These are phyloP conservation scores for Drosophila gunungcola DNA, from an alignment of 1,140 invertebrate genomes.

Conservation along the genomic window DNA sequence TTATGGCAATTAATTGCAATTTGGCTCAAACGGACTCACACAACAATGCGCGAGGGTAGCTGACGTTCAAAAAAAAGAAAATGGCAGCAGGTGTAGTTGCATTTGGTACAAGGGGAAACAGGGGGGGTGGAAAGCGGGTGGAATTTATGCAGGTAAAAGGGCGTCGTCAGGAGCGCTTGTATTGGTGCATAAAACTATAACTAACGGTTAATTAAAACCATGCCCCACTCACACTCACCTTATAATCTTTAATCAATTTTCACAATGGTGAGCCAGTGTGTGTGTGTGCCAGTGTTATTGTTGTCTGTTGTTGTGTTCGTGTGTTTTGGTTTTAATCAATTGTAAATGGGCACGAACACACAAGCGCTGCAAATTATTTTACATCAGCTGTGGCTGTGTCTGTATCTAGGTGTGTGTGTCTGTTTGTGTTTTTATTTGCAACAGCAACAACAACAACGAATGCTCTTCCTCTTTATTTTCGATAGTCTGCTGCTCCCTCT, in stretches of 20 bases:
- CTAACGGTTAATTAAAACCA: constrained; percentile 62
- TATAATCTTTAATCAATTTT: constrained; percentile 80
- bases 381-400: constrained; percentile 70
- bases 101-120: constrained; percentile 10
- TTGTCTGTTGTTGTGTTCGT: constrained; percentile 38
- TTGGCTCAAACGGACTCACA: constrained; percentile 55
- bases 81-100: constrained; percentile 76
- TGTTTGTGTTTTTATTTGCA: constrained; percentile 55
- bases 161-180: constrained; percentile 46
- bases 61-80: constrained; percentile 65
- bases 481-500: constrained; percentile 28
- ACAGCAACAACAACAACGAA: constrained; percentile 63
- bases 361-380: constrained; percentile 73
- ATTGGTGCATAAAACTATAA: constrained; percentile 47
- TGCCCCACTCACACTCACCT: constrained; percentile 59
- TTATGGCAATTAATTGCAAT: constrained; percentile 76
- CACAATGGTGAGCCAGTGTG: constrained; percentile 55
- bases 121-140: constrained; percentile 11
- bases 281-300: constrained; percentile 34
- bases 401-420: constrained; percentile 42
- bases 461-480: constrained; percentile 49
- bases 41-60: constrained; percentile 59
- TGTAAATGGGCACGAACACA: constrained; percentile 75
- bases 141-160: constrained; percentile 72
- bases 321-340: constrained; percentile 83